A percentile compares a stretch with the other conserved stretches of the same genome.
Conservation (phyloP, 1,140 invertebrate species). For the Cryptotermes secundus region DNA sequence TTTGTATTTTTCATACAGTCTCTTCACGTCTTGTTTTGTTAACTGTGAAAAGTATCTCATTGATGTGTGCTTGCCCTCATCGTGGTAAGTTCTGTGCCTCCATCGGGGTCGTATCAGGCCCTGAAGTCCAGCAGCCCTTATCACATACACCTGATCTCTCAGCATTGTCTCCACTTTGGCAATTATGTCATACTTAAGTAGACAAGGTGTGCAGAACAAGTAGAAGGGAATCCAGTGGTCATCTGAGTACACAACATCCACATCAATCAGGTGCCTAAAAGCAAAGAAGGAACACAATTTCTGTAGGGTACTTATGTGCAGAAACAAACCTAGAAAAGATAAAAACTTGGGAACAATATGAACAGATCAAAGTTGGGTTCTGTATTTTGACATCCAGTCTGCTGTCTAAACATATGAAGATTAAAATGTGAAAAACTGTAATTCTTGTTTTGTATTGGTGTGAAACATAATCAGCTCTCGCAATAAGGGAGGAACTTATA, state of each 20-base stretch:
- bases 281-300: too few species aligned
- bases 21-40: slow-evolving; percentile 56
- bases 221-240: slow-evolving; percentile 76
- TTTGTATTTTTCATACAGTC: slow-evolving; percentile 68
- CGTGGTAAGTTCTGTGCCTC: slow-evolving; percentile 44
- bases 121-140: slow-evolving; percentile 59
- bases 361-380: too few species aligned
- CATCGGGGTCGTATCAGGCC: slow-evolving; percentile 53
- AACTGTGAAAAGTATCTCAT: slow-evolving; percentile 65
- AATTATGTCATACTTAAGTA: slow-evolving; percentile 62
- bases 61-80: slow-evolving; percentile 42
- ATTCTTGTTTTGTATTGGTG: too few species aligned
- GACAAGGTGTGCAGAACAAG: slow-evolving; percentile 72
- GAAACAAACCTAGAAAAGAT: too few species aligned
- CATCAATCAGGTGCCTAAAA: slow-evolving; percentile 44
- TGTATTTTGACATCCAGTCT: too few species aligned
- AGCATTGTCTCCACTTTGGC: slow-evolving; percentile 69
- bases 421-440: too few species aligned
- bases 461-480: too few species aligned
- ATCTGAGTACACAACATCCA: slow-evolving; percentile 47
- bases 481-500: too few species aligned
- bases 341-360: too few species aligned
- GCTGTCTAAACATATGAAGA: too few species aligned
- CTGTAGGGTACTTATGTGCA: too few species aligned
- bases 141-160: slow-evolving; percentile 66